Base-by-base conservation (phyloP, 1,140 invertebrate species). In the Helicoverpa armigera region DNA sequence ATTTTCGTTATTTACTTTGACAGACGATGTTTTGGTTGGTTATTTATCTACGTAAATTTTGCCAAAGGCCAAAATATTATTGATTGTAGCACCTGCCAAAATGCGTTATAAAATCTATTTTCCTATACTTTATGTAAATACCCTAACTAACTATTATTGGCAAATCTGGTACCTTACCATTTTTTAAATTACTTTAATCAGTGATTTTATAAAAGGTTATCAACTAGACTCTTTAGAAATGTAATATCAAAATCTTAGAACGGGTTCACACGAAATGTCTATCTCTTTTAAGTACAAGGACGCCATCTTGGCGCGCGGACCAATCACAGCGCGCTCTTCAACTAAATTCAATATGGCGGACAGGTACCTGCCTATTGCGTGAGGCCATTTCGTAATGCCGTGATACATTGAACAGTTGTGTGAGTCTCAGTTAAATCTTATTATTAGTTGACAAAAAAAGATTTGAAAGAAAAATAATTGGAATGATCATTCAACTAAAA, bases 361-460 rank as follows among this genome's bases (percentile, higher is more conserved):
- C 69, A 53, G 69, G 56, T 79, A 79, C 43, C 61, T 86, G 85
- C 86, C 87, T 87, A 89, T 87, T 67, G 82, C 82, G 84, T 78
- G 88, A 86, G 88, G 90, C 91, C 87, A 91, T 88, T 92, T 87
- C 84, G 86, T 90, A 90, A 92, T 91, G 88, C 91, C 87, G 88
- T 84, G 82, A 85, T 81, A 77, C 82, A 86, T 82, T 86, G 85
- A 83, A 85, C 82, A 81, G 85, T 81, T 85, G 81, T 65, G 72
- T 53, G 77, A 50, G 56, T 29, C 4, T 76, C 23, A 48, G 16
- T 29, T 72, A 10, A 72, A 72, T 53, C 13, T 14, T 53, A 14
- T 14, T 54, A 50, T 69, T 23, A 23, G 50, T 29, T 35, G 13
- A 13, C 29, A 63, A 63, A 63, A 35, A 35, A 35, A 63, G 3